These are phyloP conservation scores for Bellardia bayeri DNA, from an alignment of 2,888 invertebrate species.

Conservation along the genomic window DNA sequence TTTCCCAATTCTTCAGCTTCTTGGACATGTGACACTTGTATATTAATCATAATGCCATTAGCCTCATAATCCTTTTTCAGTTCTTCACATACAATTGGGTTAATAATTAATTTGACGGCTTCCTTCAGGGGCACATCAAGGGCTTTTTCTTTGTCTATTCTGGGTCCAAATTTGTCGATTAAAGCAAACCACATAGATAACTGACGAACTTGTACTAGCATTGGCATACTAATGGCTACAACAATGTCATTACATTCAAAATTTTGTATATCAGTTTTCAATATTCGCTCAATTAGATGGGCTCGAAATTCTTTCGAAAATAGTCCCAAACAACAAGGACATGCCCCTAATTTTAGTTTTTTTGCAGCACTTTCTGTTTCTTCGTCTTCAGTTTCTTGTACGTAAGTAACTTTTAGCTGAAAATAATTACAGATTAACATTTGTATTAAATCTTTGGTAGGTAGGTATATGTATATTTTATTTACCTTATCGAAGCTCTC, in stretches of 20 bases:
- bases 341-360: slow-evolving; percentile 85
- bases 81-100: slow-evolving; percentile 86
- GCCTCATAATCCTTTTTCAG: slow-evolving; percentile 86
- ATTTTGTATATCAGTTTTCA: slow-evolving; percentile 85
- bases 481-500: slow-evolving; percentile 85
- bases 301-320: slow-evolving; percentile 86
- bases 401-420: slow-evolving; percentile 73
- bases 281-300: slow-evolving; percentile 85
- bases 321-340: slow-evolving; percentile 90
- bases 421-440: background rate
- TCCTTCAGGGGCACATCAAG: slow-evolving; percentile 89
- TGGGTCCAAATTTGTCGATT: slow-evolving; percentile 85
- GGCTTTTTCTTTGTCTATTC: slow-evolving; percentile 82
- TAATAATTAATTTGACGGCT: slow-evolving; percentile 91
- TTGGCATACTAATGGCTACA: slow-evolving; percentile 89
- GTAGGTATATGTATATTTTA: background rate
- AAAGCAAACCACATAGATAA: slow-evolving; percentile 87
- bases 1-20: slow-evolving; percentile 87
- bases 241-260: slow-evolving; percentile 89
- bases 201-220: slow-evolving; percentile 88
- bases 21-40: slow-evolving; percentile 84
- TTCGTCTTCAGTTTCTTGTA: background rate
- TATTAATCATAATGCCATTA: slow-evolving; percentile 85
- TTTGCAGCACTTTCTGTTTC: slow-evolving; percentile 30
- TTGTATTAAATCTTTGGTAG: background rate